Evolutionary conservation across 2,113 vertebrate species (phyloP).

Genomic region (Pogona vitticeps): DNA sequence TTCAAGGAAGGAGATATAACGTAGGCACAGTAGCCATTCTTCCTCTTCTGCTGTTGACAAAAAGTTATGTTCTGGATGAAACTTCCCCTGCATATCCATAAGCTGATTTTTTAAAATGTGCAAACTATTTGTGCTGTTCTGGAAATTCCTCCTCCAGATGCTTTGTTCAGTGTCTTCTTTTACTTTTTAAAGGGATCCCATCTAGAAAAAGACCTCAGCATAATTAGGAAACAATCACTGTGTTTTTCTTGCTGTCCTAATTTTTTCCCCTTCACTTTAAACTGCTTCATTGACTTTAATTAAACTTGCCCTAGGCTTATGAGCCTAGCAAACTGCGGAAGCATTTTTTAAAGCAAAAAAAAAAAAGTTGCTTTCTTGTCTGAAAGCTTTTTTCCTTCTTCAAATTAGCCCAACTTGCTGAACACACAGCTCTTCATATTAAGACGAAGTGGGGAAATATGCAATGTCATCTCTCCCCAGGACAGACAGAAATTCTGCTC

Average conservation of each 20-base stretch:
- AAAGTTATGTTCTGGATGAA: not conserved
- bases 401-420: not conserved
- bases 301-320: slow-evolving; percentile 80
- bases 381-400: slow-evolving; percentile 54
- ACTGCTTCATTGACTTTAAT: slow-evolving; percentile 82
- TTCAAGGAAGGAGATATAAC: not conserved
- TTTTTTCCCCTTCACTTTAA: slow-evolving; percentile 78
- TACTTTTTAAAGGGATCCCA: slow-evolving; percentile 53
- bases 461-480: not conserved
- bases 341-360: slow-evolving; percentile 61
- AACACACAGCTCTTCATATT: not conserved
- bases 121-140: slow-evolving; percentile 7
- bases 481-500: not conserved
- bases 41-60: not conserved
- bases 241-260: slow-evolving; percentile 76
- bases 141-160: slow-evolving; percentile 32
- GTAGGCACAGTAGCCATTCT: not conserved
- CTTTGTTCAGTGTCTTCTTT: slow-evolving; percentile 54
- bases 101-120: not conserved
- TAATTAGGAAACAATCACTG: slow-evolving; percentile 80
- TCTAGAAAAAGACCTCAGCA: slow-evolving; percentile 71
- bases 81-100: not conserved
- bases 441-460: not conserved
- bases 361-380: slow-evolving; percentile 68
- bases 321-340: slow-evolving; percentile 74